Evolutionary conservation across 2,888 invertebrate species (phyloP), one percentile per base, ranked within the genome.

Genomic region (Itoplectis maculator): DNA sequence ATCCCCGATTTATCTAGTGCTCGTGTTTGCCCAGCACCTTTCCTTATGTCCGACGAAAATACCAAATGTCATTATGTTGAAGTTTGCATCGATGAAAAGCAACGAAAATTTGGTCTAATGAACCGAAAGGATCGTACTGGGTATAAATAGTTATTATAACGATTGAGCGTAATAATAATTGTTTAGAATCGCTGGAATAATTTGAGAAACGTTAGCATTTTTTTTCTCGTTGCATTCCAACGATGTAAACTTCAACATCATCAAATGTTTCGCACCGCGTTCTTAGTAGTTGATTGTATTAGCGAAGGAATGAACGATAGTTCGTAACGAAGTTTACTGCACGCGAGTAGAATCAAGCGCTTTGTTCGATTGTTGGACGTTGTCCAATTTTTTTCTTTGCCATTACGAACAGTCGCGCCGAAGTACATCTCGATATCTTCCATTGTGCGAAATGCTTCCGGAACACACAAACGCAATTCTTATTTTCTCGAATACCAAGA

Each of bases 321-420:
- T 18, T 47, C 42, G 37, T 54, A 23, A 80, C 42, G 35, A 72
- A 51, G 73, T 80, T 76, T 65, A 65, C 49, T 59, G 15, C 68
- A 23, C 9, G n/a, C 49, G 35, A 59, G 40, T 61, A 20, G 54
- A 80, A 70, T 45, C 40, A 81, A 74, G 65, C 45, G 37, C 68
- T 72, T 80, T 56, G 56, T 80, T 77, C 63, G 2, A 45, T 77
- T 37, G 40, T 69, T 78, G 69, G 73, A 74, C 76, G 65, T 68
- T 68, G 54, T 80, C 47, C 69, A 80, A 20, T 59, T 61, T 63
- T n/a, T 65, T 72, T n/a, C 18, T 66, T 76, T 59, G 45, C 23
- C 20, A 45, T 63, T 18, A 29, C 18, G 8, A 65, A 42, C n/a
- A 65, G 23, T 9, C 45, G 37, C n/a, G 45, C 59, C 56, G 56